Evolutionary conservation across 2,113 vertebrate genomes (phyloP).

Genomic region (Tautogolabrus adspersus): DNA sequence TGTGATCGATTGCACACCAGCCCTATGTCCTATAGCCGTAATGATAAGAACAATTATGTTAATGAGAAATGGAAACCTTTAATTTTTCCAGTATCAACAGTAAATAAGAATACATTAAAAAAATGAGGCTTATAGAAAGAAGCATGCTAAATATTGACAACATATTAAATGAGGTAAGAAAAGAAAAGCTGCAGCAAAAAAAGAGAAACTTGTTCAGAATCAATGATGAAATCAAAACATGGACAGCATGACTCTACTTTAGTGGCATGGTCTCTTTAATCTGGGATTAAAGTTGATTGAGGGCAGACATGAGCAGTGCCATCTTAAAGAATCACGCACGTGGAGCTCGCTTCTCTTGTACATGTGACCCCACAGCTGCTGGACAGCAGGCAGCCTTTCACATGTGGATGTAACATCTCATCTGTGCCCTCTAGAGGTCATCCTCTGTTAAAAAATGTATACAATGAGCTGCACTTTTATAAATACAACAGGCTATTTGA

Average conservation of each 20-base stretch:
- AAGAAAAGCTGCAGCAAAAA: background rate
- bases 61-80: background rate
- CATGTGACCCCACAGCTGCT: constrained; percentile 62
- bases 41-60: background rate
- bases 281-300: constrained; percentile 80
- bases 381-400: constrained; percentile 18
- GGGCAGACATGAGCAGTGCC: constrained; percentile 71
- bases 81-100: too few relatives aligned
- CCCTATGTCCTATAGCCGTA: background rate
- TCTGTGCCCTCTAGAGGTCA: constrained; percentile 61
- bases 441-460: background rate
- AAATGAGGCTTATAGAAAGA: background rate
- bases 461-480: background rate
- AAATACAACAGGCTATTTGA: background rate
- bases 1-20: background rate
- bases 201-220: constrained; percentile 28
- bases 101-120: background rate
- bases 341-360: constrained; percentile 44
- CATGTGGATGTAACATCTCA: constrained; percentile 8
- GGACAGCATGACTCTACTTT: constrained; percentile 20
- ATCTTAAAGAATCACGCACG: constrained; percentile 74
- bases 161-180: background rate
- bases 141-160: background rate
- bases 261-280: constrained; percentile 72
- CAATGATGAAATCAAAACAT: constrained; percentile 53